These are phyloP conservation scores for Darevskia mixta DNA, from an alignment of 2,797 vertebrate species.

Conservation along the genomic window DNA sequence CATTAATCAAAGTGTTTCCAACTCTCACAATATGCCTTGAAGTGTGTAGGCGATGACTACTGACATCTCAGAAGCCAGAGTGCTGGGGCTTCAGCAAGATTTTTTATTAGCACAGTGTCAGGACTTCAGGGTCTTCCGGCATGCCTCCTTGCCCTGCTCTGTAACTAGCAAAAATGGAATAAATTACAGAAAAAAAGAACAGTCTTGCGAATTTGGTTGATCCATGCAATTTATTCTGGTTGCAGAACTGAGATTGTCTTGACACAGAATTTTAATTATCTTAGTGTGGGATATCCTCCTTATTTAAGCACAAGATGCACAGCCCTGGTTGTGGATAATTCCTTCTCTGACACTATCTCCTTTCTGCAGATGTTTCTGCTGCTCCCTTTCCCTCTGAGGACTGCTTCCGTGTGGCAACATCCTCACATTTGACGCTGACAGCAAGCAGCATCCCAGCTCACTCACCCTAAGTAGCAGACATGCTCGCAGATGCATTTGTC, in stretches of 20 bases:
- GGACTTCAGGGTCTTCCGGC: no score
- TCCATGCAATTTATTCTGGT: neutral
- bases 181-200: neutral
- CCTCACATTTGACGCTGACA: neutral
- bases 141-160: neutral
- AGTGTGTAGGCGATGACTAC: no score
- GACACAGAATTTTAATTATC: neutral
- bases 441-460: neutral
- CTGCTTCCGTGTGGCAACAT: neutral
- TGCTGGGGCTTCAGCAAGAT: no score
- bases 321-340: neutral
- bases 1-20: no score
- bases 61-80: no score
- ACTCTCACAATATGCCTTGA: no score
- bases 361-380: neutral
- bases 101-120: no score
- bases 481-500: neutral
- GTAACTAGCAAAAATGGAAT: neutral
- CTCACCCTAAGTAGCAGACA: neutral
- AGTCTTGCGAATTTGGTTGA: neutral
- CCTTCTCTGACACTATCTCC: neutral
- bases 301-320: neutral
- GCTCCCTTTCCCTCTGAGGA: neutral
- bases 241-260: neutral
- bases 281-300: neutral